phyloP scores from a whole-genome alignment of 2,113 vertebrate species.

The Balaeniceps rex region DNA sequence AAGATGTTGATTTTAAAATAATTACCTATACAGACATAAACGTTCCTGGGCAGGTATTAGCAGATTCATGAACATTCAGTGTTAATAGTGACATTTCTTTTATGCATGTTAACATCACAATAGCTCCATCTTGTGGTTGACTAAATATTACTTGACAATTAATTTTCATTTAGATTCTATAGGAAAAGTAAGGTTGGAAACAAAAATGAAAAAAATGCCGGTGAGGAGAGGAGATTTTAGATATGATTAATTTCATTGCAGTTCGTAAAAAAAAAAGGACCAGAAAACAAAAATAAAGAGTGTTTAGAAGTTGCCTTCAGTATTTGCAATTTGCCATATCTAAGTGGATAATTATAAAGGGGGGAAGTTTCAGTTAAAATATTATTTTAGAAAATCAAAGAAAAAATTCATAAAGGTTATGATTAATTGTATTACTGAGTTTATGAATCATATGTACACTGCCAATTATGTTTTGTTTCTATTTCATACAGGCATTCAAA shows the following conservation, averaged over 20 bases:
- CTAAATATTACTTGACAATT: neutral
- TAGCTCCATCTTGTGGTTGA: slow-evolving; percentile 43
- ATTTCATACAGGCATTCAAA: slow-evolving; percentile 43
- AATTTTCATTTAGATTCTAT: neutral
- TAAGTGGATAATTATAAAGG: neutral
- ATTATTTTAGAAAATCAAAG: neutral
- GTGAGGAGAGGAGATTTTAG: neutral
- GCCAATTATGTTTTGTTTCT: neutral
- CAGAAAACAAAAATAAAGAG: neutral
- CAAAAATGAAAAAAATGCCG: neutral
- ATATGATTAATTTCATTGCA: neutral
- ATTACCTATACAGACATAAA: neutral
- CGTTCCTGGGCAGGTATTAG: neutral
- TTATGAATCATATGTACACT: neutral
- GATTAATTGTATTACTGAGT: neutral
- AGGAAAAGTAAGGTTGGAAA: neutral
- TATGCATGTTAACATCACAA: neutral
- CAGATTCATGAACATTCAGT: neutral
- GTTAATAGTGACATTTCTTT: neutral
- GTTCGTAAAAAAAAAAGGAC: neutral
- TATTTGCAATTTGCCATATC: neutral
- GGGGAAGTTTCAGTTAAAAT: neutral
- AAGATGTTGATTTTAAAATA: neutral
- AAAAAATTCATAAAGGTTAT: fast-evolving
- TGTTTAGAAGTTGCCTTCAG: neutral